These are phyloP conservation scores for Hirudinaria manillensis DNA, from an alignment of 2,888 invertebrate genomes.

Conservation along the genomic window DNA sequence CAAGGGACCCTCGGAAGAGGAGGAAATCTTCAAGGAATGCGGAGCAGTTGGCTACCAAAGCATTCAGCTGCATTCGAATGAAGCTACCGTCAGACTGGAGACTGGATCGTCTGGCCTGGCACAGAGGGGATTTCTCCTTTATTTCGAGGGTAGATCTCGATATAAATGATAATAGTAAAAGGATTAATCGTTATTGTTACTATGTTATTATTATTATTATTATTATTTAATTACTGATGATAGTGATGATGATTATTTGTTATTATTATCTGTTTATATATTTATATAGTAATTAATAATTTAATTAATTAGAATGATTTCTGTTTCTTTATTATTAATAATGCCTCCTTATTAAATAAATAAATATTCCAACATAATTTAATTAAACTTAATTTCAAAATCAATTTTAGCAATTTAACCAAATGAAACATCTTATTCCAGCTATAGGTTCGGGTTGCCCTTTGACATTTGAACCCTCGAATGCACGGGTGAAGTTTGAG, in stretches of 20 bases:
- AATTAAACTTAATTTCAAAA: too few species aligned
- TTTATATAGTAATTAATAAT: too few species aligned
- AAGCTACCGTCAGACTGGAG: slow-evolving; percentile 35
- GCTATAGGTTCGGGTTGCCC: slow-evolving; percentile 36
- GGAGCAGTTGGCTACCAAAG: slow-evolving; percentile 38
- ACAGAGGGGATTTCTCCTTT: slow-evolving; percentile 38
- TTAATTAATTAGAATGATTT: too few species aligned
- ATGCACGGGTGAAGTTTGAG: slow-evolving; percentile 33
- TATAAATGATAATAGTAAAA: not conserved
- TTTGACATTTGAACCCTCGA: slow-evolving; percentile 26
- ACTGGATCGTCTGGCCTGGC: slow-evolving; percentile 37
- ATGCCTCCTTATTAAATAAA: too few species aligned
- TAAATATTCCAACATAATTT: too few species aligned
- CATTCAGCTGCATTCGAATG: slow-evolving; percentile 25
- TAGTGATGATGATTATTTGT: too few species aligned
- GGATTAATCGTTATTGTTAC: not conserved
- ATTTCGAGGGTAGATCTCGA: slow-evolving; percentile 36
- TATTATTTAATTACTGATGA: too few species aligned
- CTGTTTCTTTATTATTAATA: too few species aligned
- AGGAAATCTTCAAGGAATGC: slow-evolving; percentile 38
- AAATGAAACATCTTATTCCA: not conserved
- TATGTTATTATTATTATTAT: too few species aligned
- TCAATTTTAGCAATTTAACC: too few species aligned
- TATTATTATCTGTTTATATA: too few species aligned
- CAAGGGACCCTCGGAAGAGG: not conserved